Conservation (phyloP, 2,888 invertebrate species). For the Theretra japonica region DNA sequence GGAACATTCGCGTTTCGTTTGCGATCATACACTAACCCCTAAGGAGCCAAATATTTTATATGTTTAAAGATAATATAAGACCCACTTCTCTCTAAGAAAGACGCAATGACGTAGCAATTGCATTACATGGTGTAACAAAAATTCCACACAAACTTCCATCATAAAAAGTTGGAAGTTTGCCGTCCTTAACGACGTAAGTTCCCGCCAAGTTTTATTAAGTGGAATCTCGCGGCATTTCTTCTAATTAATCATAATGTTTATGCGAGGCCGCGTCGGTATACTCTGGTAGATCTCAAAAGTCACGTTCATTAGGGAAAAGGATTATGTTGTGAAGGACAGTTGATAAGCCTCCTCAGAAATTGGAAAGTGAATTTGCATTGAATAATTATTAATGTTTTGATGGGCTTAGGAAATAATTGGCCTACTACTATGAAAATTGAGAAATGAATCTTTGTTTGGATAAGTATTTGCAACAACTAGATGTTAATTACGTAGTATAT, state of each 20-base stretch:
- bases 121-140: neutral
- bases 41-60: too few relatives aligned
- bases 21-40: too few relatives aligned
- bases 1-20: too few relatives aligned
- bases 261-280: slow-evolving; percentile 33
- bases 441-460: too few relatives aligned
- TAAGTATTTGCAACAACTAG: too few relatives aligned
- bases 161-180: slow-evolving; percentile 15
- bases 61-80: too few relatives aligned
- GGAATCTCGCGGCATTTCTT: slow-evolving; percentile 39
- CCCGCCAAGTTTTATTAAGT: slow-evolving; percentile 41
- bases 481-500: too few relatives aligned
- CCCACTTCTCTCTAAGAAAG: neutral
- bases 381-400: neutral
- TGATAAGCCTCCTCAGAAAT: neutral
- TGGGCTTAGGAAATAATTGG: too few relatives aligned
- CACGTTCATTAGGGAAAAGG: neutral
- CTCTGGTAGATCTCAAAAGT: slow-evolving; percentile 18
- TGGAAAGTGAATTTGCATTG: neutral
- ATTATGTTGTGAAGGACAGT: slow-evolving; percentile 9
- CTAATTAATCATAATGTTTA: slow-evolving; percentile 43
- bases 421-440: too few relatives aligned
- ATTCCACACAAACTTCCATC: neutral
- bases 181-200: slow-evolving; percentile 35
- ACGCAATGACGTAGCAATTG: slow-evolving; percentile 2